Evolutionary conservation across 2,797 vertebrate species (phyloP).

Genomic region (Caiman crocodilus): DNA sequence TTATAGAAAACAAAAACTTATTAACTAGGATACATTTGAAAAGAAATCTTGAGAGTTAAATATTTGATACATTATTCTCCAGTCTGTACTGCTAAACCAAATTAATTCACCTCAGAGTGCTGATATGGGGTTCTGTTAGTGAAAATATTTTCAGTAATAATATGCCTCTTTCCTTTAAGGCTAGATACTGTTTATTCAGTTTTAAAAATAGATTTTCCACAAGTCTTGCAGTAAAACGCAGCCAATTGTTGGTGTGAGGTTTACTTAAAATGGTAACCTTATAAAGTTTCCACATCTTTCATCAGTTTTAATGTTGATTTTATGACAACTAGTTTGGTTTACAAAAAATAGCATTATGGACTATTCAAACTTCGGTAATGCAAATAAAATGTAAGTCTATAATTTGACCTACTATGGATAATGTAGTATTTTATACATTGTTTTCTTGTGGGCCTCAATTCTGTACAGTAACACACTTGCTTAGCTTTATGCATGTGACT

Average conservation of each 20-base stretch:
- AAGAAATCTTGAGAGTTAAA: constrained; percentile 23
- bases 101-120: constrained; percentile 15
- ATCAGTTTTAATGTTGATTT: constrained; percentile 9
- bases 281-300: constrained; percentile 4
- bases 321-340: not conserved
- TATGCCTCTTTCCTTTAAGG: not conserved
- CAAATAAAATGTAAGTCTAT: constrained; percentile 9
- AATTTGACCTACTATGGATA: not conserved
- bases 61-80: constrained; percentile 8
- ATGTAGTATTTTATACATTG: not conserved
- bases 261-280: constrained; percentile 21
- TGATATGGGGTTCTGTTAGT: not conserved
- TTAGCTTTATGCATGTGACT: not conserved
- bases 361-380: not conserved
- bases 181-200: constrained; percentile 16
- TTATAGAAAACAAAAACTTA: constrained; percentile 9
- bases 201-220: constrained; percentile 42
- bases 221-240: constrained; percentile 4
- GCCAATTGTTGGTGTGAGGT: not conserved
- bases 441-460: not conserved
- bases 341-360: not conserved
- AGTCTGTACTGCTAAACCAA: not conserved
- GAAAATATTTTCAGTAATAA: constrained; percentile 52
- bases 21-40: constrained; percentile 25
- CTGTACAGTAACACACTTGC: not conserved